phyloP scores from a whole-genome alignment of 2,888 invertebrate species.

The Zygothrica quintamaculata region DNA sequence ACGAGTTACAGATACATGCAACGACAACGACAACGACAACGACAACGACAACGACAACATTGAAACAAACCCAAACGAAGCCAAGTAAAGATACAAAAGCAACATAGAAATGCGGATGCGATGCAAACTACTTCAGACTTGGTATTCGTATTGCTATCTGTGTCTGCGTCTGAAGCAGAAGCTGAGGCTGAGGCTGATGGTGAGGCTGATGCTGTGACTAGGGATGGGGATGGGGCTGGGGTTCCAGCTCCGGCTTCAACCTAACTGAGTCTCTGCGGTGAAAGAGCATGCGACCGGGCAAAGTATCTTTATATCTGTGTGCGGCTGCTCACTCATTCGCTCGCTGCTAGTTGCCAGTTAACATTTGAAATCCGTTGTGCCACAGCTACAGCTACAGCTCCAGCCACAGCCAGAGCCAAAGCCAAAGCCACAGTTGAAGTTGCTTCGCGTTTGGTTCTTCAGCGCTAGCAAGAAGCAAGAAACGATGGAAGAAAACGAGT shows the following conservation, averaged over 20 bases:
- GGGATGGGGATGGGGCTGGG: too few relatives aligned
- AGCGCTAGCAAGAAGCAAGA: slow-evolving; percentile 13
- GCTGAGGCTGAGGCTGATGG: too few relatives aligned
- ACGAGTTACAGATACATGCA: slow-evolving; percentile 76
- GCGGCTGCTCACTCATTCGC: slow-evolving; percentile 35
- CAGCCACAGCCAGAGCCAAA: slow-evolving; percentile 1
- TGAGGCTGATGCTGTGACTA: too few relatives aligned
- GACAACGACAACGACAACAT: slow-evolving; percentile 21
- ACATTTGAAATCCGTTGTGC: slow-evolving; percentile 71
- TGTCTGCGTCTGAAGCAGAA: too few relatives aligned
- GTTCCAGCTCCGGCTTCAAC: slow-evolving; percentile 22
- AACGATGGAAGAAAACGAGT: slow-evolving; percentile 66
- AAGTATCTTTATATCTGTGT: slow-evolving; percentile 69
- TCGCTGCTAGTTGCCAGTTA: slow-evolving; percentile 43
- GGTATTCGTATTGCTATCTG: slow-evolving; percentile 35
- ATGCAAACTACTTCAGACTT: slow-evolving; percentile 52
- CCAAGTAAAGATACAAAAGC: slow-evolving; percentile 57
- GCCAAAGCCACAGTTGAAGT: slow-evolving; percentile 2
- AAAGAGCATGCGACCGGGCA: slow-evolving; percentile 67
- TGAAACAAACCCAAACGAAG: slow-evolving; percentile 48
- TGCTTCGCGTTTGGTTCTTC: slow-evolving; percentile 64
- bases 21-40: slow-evolving; percentile 22
- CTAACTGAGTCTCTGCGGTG: slow-evolving; percentile 57
- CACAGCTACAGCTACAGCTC: slow-evolving; percentile 22
- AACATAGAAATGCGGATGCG: slow-evolving; percentile 77